Conservation (phyloP, 2,888 invertebrate species). For the Rhagophthalmus giganteus region DNA sequence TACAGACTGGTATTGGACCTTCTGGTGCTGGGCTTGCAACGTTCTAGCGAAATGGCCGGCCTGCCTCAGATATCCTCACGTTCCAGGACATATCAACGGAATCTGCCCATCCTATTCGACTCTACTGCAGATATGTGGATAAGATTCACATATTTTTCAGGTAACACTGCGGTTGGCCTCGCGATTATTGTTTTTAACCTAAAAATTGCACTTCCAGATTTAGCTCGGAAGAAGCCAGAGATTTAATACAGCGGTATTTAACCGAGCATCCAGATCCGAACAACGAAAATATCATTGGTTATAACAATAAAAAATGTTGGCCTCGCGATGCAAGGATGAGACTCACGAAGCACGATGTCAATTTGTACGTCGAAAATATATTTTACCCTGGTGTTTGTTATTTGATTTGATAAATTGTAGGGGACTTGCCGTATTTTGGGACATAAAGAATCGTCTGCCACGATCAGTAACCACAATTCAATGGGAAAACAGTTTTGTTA, state of each 20-base stretch:
- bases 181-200: too few species aligned
- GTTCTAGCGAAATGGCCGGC: conserved; percentile 98
- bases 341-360: conserved; percentile 99
- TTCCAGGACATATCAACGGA: conserved; percentile 96
- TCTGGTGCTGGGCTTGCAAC: conserved; percentile 92
- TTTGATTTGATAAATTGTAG: conserved; percentile 52
- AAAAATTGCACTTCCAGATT: conserved; percentile 70
- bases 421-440: conserved; percentile 99
- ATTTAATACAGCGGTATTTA: conserved; percentile 95
- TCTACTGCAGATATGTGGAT: conserved; percentile 97
- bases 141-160: conserved; percentile 94
- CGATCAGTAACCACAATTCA: conserved; percentile 97
- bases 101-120: conserved; percentile 90
- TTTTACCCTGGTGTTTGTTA: background rate
- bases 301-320: conserved; percentile 99
- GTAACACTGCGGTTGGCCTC: too few species aligned
- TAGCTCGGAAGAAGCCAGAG: conserved; percentile 95
- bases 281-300: conserved; percentile 99
- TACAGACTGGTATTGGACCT: conserved; percentile 97
- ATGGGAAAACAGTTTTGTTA: conserved; percentile 99
- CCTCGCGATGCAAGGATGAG: conserved; percentile 98
- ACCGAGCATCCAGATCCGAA: conserved; percentile 99
- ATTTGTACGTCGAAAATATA: conserved; percentile 68
- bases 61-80: conserved; percentile 97
- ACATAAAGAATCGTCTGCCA: conserved; percentile 98